Evolutionary conservation across 2,797 vertebrate genomes (phyloP).

Genomic region (Crocodylus rhombifer): DNA sequence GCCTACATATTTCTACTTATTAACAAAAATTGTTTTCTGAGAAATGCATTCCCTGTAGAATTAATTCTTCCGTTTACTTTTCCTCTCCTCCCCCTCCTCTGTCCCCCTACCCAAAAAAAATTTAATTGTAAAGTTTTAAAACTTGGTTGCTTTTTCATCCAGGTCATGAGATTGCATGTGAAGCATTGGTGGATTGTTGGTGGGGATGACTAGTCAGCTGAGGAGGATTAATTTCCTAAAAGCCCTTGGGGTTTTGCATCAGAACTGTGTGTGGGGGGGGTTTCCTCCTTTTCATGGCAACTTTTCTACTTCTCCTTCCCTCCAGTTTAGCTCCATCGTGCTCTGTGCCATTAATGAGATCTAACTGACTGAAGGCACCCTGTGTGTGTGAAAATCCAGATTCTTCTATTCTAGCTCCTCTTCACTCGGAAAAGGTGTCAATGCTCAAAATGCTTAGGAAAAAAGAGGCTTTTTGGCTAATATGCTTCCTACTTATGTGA

Average conservation of each 20-base stretch:
- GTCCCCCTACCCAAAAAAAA: not conserved
- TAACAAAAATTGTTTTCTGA: not conserved
- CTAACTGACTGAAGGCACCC: not conserved
- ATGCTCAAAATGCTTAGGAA: not conserved
- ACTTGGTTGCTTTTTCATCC: conserved; percentile 22
- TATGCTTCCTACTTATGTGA: not conserved
- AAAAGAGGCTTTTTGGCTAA: not conserved
- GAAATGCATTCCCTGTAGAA: not conserved
- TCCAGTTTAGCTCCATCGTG: not conserved
- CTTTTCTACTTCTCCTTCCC: too few species aligned
- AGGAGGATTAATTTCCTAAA: conserved; percentile 74
- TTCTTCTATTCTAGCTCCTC: not conserved
- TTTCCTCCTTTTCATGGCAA: too few species aligned
- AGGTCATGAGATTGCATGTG: conserved; percentile 64
- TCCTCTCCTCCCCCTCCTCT: not conserved
- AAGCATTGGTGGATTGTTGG: conserved; percentile 20
- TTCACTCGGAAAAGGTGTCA: not conserved
- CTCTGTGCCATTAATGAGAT: not conserved
- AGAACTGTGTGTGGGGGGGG: not conserved
- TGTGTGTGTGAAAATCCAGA: not conserved
- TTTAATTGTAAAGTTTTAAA: conserved; percentile 31
- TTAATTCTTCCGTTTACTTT: not conserved
- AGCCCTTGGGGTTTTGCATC: conserved; percentile 43
- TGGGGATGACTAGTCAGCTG: conserved; percentile 77
- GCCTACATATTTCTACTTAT: not conserved